Evolutionary conservation across 2,113 vertebrate species (phyloP).

Genomic region (Fulmarus glacialis): DNA sequence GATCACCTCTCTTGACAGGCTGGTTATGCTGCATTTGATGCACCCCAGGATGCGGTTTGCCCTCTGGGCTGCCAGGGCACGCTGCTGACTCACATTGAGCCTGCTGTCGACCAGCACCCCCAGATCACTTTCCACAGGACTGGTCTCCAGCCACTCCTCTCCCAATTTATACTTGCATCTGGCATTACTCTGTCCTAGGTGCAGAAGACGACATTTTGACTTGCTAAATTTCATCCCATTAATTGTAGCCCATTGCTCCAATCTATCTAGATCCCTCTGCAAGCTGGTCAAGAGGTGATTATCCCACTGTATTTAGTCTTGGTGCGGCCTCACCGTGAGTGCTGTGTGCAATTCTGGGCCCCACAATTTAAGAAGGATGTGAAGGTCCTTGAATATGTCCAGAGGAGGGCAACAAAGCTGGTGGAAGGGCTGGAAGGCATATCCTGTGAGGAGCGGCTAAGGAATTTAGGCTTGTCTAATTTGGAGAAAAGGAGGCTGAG

Average conservation of each 20-base stretch:
- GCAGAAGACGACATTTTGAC: background rate
- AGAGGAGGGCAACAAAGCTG: background rate
- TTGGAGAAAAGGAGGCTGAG: background rate
- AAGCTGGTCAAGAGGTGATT: background rate
- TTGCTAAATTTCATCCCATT: background rate
- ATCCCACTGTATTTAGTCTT: accelerated
- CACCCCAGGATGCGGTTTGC: background rate
- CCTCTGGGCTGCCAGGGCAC: background rate
- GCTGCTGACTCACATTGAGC: background rate
- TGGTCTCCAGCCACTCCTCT: background rate
- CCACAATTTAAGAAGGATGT: background rate
- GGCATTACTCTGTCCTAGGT: accelerated
- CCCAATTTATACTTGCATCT: too few species aligned
- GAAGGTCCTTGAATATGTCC: background rate
- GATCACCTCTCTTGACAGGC: background rate
- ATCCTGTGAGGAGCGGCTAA: background rate
- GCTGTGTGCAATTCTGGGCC: background rate
- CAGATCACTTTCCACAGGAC: too few species aligned
- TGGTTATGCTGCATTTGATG: background rate
- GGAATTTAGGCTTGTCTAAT: background rate
- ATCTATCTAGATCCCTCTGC: background rate
- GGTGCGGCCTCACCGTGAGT: background rate
- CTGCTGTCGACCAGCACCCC: background rate
- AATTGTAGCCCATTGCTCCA: too few species aligned
- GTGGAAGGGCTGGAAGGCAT: background rate